phyloP scores from a whole-genome alignment of 1,140 invertebrate genomes.

The Sesamia nonagrioides region DNA sequence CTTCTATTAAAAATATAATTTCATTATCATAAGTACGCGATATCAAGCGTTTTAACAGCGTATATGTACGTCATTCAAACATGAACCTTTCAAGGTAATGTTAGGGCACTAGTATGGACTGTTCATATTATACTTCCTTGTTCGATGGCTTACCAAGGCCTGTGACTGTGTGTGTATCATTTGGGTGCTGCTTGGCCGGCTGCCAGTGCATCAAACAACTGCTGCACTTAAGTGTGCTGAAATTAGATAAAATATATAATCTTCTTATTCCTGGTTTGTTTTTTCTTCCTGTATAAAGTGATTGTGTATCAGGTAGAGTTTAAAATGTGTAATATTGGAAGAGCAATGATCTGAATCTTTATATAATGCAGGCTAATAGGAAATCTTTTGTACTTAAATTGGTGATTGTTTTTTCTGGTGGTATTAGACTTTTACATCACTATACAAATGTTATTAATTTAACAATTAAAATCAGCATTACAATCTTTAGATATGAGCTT shows the following conservation, averaged over 20 bases:
- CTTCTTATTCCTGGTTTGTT: conserved; percentile 67
- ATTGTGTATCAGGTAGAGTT: background rate
- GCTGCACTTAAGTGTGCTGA: conserved; percentile 52
- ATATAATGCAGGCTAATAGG: background rate
- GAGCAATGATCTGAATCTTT: conserved; percentile 18
- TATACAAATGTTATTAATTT: background rate
- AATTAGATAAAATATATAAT: conserved; percentile 52
- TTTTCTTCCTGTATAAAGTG: too few relatives aligned
- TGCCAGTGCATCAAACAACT: conserved; percentile 70
- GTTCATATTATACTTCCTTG: conserved; percentile 61
- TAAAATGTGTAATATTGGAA: conserved; percentile 8
- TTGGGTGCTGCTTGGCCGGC: conserved; percentile 67
- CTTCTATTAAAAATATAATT: conserved; percentile 40
- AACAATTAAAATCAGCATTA: background rate
- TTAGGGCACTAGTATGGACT: conserved; percentile 63
- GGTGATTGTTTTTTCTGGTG: too few relatives aligned
- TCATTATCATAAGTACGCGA: conserved; percentile 62
- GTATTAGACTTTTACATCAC: background rate
- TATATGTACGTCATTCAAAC: conserved; percentile 59
- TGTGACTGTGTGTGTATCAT: conserved; percentile 56
- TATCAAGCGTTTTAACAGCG: conserved; percentile 54
- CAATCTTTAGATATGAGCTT: background rate
- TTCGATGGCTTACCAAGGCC: conserved; percentile 52
- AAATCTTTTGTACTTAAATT: background rate
- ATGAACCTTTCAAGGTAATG: conserved; percentile 70